A percentile compares a stretch with the other conserved stretches of the same genome.
These are phyloP conservation scores for Laspeyria flexula DNA, from an alignment of 2,888 invertebrate genomes.

Conservation along the genomic window DNA sequence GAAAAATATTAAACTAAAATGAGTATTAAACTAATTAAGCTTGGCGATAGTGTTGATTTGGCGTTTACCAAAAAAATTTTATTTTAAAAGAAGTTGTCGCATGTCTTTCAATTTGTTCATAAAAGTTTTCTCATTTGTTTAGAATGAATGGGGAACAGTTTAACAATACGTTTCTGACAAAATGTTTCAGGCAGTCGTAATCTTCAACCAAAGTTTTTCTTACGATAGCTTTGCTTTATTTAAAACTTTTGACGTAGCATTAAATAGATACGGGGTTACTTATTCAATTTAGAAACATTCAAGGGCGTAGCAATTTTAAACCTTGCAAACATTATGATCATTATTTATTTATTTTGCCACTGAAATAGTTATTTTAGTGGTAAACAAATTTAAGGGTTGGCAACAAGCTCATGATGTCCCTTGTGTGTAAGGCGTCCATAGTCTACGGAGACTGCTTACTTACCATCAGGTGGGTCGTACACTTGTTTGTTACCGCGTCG, in stretches of 20 bases:
- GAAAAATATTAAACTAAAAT: too few relatives aligned
- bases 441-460: too few relatives aligned
- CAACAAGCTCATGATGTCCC: too few relatives aligned
- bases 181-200: conserved; percentile 30
- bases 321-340: neutral
- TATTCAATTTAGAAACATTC: conserved; percentile 8
- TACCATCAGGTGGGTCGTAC: too few relatives aligned
- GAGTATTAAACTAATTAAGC: too few relatives aligned
- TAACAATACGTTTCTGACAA: conserved; percentile 37
- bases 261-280: conserved; percentile 9
- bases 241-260: conserved; percentile 22
- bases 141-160: conserved; percentile 43
- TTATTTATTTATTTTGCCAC: too few relatives aligned
- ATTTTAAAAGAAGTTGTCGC: conserved; percentile 1
- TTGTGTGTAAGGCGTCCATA: too few relatives aligned
- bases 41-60: too few relatives aligned
- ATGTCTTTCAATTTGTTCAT: neutral
- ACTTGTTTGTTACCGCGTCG: too few relatives aligned
- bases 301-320: neutral
- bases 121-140: conserved; percentile 50
- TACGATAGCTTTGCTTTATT: conserved; percentile 9
- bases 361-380: too few relatives aligned
- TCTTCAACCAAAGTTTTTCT: conserved; percentile 6
- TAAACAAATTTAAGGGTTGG: too few relatives aligned
- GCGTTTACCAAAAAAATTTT: neutral